These are phyloP conservation scores for Dolichoris vasculosae DNA, from an alignment of 1,140 invertebrate species.

Conservation along the genomic window DNA sequence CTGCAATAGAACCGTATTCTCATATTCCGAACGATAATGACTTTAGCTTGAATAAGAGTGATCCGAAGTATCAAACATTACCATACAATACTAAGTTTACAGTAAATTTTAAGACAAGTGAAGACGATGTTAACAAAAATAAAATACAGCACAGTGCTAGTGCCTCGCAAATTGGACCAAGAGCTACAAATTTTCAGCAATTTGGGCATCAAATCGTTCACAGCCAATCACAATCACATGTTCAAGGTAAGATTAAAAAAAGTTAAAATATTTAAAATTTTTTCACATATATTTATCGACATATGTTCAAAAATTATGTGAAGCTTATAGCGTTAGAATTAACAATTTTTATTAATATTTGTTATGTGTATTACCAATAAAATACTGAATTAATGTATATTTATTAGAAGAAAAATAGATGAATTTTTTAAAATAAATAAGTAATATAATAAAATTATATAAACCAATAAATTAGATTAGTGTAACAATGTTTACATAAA, in stretches of 20 bases:
- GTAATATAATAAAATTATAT: too few species aligned
- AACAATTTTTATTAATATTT: too few species aligned
- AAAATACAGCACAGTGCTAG: conserved; percentile 71
- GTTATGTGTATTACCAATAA: too few species aligned
- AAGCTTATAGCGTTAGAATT: too few species aligned
- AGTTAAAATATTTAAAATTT: too few species aligned
- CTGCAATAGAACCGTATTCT: conserved; percentile 92
- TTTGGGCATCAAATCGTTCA: conserved; percentile 70
- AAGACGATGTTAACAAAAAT: conserved; percentile 73
- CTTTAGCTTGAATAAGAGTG: conserved; percentile 85
- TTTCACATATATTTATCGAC: too few species aligned
- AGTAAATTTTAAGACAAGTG: conserved; percentile 73
- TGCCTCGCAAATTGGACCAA: conserved; percentile 70
- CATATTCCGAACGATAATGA: conserved; percentile 84
- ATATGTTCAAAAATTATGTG: neutral
- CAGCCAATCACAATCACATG: conserved; percentile 72
- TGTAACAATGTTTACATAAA: too few species aligned
- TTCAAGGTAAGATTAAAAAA: conserved; percentile 64
- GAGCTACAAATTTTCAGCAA: conserved; percentile 64
- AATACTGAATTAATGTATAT: too few species aligned
- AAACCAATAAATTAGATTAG: too few species aligned
- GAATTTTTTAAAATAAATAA: too few species aligned
- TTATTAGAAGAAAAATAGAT: too few species aligned
- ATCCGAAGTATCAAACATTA: conserved; percentile 94
- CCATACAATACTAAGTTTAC: conserved; percentile 92